A percentile compares a stretch with the other conserved stretches of the same genome.
Conservation (phyloP, 1,140 invertebrate genomes). For the Spodoptera litura region DNA sequence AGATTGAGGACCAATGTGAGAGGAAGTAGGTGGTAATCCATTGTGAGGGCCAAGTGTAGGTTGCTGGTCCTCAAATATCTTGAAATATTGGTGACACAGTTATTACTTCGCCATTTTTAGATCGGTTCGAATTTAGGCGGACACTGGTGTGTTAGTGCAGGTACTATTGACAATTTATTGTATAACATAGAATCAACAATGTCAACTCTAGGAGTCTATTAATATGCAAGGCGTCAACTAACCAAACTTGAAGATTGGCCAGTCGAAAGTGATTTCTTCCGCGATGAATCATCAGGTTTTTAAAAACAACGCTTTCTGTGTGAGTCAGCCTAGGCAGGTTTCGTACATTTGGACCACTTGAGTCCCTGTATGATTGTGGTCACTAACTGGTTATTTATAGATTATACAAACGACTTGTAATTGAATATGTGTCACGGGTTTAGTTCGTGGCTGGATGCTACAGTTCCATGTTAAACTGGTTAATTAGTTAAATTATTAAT, state of each 20-base stretch:
- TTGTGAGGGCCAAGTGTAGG: too few species aligned
- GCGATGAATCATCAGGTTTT: conserved; percentile 43
- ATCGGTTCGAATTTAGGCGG: too few species aligned
- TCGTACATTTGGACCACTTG: conserved; percentile 50
- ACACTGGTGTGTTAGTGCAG: too few species aligned
- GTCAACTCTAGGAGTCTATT: neutral
- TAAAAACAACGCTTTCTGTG: conserved; percentile 51
- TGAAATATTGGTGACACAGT: too few species aligned
- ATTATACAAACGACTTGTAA: conserved; percentile 26
- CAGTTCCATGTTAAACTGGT: neutral
- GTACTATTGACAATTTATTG: too few species aligned
- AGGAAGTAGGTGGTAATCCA: too few species aligned
- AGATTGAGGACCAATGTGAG: too few species aligned
- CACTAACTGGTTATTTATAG: conserved; percentile 42
- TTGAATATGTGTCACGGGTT: conserved; percentile 33
- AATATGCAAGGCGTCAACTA: conserved; percentile 14
- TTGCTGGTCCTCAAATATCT: too few species aligned
- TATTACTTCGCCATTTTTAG: too few species aligned
- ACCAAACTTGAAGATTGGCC: conserved; percentile 18
- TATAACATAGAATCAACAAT: neutral
- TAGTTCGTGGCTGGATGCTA: neutral
- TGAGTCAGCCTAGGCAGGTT: conserved; percentile 51
- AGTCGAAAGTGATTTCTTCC: conserved; percentile 51
- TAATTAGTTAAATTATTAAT: neutral
- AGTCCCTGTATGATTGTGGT: conserved; percentile 33